These are phyloP conservation scores for Cheilinus undulatus DNA, from an alignment of 2,113 vertebrate genomes.

Conservation along the genomic window DNA sequence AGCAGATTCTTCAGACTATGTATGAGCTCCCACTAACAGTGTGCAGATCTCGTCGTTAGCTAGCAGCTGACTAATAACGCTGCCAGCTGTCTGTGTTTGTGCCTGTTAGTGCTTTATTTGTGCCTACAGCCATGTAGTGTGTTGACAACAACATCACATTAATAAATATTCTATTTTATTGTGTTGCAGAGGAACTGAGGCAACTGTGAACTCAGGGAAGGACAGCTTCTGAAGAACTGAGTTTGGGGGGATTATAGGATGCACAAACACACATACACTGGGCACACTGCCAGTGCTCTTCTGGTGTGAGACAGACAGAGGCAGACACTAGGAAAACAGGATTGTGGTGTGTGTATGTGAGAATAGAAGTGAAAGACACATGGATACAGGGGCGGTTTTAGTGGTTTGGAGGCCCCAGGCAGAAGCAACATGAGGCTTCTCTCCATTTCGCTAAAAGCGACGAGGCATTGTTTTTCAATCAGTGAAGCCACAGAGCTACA, in stretches of 20 bases:
- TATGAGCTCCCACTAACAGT: conserved; percentile 16
- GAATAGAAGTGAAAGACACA: not conserved
- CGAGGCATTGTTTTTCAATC: too few species aligned
- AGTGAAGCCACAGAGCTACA: too few species aligned
- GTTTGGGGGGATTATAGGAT: conserved; percentile 49
- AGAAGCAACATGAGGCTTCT: too few species aligned
- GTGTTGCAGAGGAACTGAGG: conserved; percentile 20
- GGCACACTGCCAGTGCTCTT: conserved; percentile 10
- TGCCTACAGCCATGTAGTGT: conserved; percentile 35
- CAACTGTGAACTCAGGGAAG: conserved; percentile 16
- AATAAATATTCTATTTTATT: conserved; percentile 1
- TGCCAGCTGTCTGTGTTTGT: conserved; percentile 23
- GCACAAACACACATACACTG: conserved; percentile 6
- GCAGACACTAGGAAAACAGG: conserved; percentile 25
- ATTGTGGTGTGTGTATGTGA: not conserved
- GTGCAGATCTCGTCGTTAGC: conserved; percentile 34
- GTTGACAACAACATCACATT: conserved; percentile 14
- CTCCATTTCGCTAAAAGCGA: too few species aligned
- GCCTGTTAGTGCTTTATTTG: conserved; percentile 36
- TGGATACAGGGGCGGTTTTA: too few species aligned
- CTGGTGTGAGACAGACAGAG: conserved; percentile 32
- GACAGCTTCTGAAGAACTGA: conserved; percentile 27
- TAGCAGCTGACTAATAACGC: conserved; percentile 33
- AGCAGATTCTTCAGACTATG: not conserved
- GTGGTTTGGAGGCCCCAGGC: too few species aligned